Base-by-base conservation (phyloP, 1,140 invertebrate species). In the Zaprionus capensis region DNA sequence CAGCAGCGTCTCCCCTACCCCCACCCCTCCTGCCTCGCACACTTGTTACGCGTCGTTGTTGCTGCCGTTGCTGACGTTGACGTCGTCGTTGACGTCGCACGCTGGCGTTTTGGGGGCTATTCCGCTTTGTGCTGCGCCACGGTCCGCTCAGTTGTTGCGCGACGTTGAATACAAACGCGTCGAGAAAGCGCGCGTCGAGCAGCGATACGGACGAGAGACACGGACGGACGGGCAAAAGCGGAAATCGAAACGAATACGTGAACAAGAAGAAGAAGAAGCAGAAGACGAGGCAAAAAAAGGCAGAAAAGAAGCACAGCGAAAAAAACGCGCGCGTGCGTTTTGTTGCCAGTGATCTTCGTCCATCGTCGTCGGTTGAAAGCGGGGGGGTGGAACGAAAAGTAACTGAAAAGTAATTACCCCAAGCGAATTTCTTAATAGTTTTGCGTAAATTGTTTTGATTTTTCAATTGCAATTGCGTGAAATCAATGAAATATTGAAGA, bases 391-490 rank as follows among this genome's bases (percentile, higher is more conserved):
- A n/a, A 46, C 56, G 51, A 11, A 73, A 38, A 70, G 26, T 55
- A 44, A 72, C 66, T 66, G 57, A 59, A 71, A 76, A 68, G 84
- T 88, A 88, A 88, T 74, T 84, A 72, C 70, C 56, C 56, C 61
- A 36, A 75, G 41, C 51, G 44, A 63, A 75, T 71, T 69, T 76
- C 68, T 71, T 66, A 51, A 84, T 57, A 46, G 66, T 77, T 88
- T 90, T 73, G 85, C 79, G 81, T 85, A 78, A 91, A 90, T 85
- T 90, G 85, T 90, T 90, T 90, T 91, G 85, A 85, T 91, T 90
- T 90, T 90, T 90, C 85, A 82, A 90, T 90, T 88, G 80, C 75
- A 67, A 71, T 72, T 57, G 76, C 76, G 72, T 77, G 81, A 88
- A 88, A 88, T 90, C 84, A 84, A 90, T 84, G 76, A 90, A 75